phyloP scores from a whole-genome alignment of 2,888 invertebrate species.

The Lepidochitona cinerea region DNA sequence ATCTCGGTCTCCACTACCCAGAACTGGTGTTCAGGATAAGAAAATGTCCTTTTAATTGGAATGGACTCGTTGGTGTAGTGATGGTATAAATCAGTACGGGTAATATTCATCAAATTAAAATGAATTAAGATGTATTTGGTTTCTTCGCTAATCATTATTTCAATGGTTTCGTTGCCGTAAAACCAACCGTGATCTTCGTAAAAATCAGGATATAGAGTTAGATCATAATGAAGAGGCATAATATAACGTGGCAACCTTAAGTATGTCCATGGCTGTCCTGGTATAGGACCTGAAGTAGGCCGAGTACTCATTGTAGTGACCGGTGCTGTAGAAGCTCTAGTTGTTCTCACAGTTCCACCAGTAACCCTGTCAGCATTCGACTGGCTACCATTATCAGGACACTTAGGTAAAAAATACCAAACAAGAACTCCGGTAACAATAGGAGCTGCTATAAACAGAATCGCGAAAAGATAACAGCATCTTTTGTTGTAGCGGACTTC shows the following conservation, averaged over 20 bases:
- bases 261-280: constrained; percentile 58
- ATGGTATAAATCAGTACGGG: constrained; percentile 65
- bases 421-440: neutral
- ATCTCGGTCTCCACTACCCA: constrained; percentile 68
- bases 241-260: constrained; percentile 77
- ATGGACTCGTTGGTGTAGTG: constrained; percentile 30
- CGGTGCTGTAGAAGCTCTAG: constrained; percentile 7
- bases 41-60: constrained; percentile 56
- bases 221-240: constrained; percentile 78
- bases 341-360: constrained; percentile 14
- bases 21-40: constrained; percentile 70
- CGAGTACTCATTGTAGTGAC: constrained; percentile 14
- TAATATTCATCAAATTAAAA: constrained; percentile 76
- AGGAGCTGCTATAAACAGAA: constrained; percentile 4
- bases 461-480: neutral
- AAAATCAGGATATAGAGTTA: constrained; percentile 79
- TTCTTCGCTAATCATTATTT: constrained; percentile 59
- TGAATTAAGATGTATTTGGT: constrained; percentile 75
- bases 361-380: constrained; percentile 62
- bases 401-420: constrained; percentile 1
- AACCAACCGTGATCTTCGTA: constrained; percentile 71
- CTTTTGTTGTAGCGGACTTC: neutral
- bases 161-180: constrained; percentile 64
- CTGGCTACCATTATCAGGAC: neutral
- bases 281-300: constrained; percentile 17